Conservation (phyloP, 23 tunicate species). For the Corella eumyota region DNA sequence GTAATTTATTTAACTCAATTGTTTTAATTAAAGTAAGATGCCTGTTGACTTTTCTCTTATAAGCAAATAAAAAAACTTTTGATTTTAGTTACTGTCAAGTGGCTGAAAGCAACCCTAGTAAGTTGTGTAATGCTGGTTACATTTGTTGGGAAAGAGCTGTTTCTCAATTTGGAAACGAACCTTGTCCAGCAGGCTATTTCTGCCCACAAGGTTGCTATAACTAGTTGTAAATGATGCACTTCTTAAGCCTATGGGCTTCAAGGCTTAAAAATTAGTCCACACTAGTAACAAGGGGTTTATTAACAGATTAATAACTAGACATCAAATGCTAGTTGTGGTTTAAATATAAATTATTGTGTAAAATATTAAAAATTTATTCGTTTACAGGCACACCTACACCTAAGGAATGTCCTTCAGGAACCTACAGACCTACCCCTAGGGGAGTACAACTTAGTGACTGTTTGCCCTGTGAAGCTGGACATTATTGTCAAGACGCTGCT, state of each 20-base stretch:
- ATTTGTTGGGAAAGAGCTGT: slow-evolving; percentile 14
- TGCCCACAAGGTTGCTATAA: slow-evolving; percentile 49
- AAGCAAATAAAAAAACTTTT: too few relatives aligned
- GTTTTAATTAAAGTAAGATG: neutral
- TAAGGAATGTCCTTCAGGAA: slow-evolving; percentile 65
- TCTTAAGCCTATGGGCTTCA: too few relatives aligned
- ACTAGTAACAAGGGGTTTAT: too few relatives aligned
- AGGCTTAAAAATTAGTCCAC: too few relatives aligned
- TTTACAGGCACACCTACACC: slow-evolving; percentile 1
- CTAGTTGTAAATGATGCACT: too few relatives aligned
- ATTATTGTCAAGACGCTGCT: slow-evolving; percentile 39
- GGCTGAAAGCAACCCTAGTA: slow-evolving; percentile 38
- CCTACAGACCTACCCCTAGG: slow-evolving; percentile 8
- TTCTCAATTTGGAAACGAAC: slow-evolving; percentile 24
- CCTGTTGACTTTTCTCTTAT: too few relatives aligned
- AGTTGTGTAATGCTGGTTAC: slow-evolving; percentile 60
- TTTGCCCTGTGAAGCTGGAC: slow-evolving; percentile 56
- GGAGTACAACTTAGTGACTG: slow-evolving; percentile 35
- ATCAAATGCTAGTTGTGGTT: too few relatives aligned
- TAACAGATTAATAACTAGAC: too few relatives aligned
- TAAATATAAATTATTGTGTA: too few relatives aligned
- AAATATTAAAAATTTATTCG: too few relatives aligned
- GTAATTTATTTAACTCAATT: neutral
- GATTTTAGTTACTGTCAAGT: too few relatives aligned
- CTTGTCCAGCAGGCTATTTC: slow-evolving; percentile 76